phyloP scores from a whole-genome alignment of 2,113 vertebrate species.

The Phalacrocorax brasilianus region DNA sequence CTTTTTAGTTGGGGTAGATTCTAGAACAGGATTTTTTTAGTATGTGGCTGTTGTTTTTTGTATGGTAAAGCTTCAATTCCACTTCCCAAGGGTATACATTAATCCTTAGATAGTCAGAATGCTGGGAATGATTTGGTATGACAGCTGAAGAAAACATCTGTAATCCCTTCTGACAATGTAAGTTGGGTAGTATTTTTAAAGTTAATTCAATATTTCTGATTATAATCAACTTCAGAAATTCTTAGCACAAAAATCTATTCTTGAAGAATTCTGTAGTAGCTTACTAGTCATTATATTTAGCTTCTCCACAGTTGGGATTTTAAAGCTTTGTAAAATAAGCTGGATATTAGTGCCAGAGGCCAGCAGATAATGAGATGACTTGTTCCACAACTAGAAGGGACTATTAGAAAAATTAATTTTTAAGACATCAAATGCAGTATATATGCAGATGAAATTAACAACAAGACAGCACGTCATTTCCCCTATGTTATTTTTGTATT shows the following conservation, averaged over 20 bases:
- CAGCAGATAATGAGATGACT: slow-evolving; percentile 1
- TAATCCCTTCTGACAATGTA: slow-evolving; percentile 1
- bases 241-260: not conserved
- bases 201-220: not conserved
- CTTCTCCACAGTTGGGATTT: not conserved
- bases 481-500: not conserved
- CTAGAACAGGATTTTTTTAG: not conserved
- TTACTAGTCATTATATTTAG: not conserved
- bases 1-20: not conserved
- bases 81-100: not conserved
- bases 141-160: not conserved
- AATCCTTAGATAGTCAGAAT: not conserved
- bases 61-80: not conserved
- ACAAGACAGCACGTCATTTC: not conserved
- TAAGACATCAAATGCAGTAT: not conserved
- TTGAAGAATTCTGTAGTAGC: not conserved
- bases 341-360: slow-evolving; percentile 6
- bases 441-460: not conserved
- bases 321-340: not conserved
- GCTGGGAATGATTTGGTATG: not conserved
- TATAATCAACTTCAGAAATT: not conserved
- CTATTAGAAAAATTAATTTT: slow-evolving; percentile 21
- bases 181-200: slow-evolving; percentile 2
- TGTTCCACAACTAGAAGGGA: not conserved
- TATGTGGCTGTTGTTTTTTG: not conserved